phyloP scores from a whole-genome alignment of 2,797 vertebrate genomes.

The Lepus townsendii region DNA sequence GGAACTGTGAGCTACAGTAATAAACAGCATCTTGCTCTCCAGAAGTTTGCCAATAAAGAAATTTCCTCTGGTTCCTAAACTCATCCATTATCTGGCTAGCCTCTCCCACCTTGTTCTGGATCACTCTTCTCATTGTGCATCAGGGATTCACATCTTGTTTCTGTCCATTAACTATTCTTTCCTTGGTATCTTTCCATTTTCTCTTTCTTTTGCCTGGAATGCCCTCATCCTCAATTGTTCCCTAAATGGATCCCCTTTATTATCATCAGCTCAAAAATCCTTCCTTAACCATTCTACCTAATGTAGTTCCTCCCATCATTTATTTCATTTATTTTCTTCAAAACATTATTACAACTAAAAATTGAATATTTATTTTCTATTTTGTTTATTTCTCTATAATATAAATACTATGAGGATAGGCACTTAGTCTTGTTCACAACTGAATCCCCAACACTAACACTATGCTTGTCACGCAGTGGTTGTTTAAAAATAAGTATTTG shows the following conservation, averaged over 20 bases:
- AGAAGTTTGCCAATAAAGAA: constrained; percentile 44
- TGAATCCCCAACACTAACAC: background rate
- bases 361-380: constrained; percentile 17
- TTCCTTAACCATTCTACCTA: background rate
- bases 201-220: background rate
- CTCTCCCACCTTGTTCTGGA: background rate
- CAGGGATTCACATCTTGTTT: background rate
- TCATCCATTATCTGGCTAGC: background rate
- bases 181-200: background rate
- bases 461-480: background rate
- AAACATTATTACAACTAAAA: background rate
- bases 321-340: too few relatives aligned
- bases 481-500: background rate
- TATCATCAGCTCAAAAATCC: background rate
- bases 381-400: constrained; percentile 3
- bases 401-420: background rate
- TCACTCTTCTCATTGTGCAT: background rate
- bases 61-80: background rate
- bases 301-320: background rate
- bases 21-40: constrained; percentile 8
- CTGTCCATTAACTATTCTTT: constrained; percentile 15
- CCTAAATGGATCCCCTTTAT: background rate
- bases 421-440: background rate
- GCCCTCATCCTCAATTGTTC: background rate
- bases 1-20: background rate